A percentile compares a stretch with the other conserved stretches of the same genome.
Conservation (phyloP, 2,888 invertebrate genomes). For the Orchesella flavescens region DNA sequence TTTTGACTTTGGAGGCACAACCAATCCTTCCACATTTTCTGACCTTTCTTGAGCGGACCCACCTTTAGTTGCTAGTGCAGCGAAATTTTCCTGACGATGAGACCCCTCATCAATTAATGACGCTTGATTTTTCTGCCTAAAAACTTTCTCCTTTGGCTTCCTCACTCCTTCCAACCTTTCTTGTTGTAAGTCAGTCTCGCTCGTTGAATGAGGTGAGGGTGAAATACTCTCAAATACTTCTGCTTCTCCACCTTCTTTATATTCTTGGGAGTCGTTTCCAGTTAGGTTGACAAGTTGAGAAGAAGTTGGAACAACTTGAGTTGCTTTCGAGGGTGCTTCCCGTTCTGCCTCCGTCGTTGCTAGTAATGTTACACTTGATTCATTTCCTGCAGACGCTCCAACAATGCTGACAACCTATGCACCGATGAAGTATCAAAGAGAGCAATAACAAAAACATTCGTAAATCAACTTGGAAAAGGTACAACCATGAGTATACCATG, state of each 20-base stretch:
- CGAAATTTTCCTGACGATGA: neutral
- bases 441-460: conserved; percentile 45
- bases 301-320: conserved; percentile 54
- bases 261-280: conserved; percentile 47
- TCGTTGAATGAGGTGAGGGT: conserved; percentile 39
- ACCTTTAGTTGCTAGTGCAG: neutral
- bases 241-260: conserved; percentile 30
- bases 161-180: conserved; percentile 11
- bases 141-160: conserved; percentile 50
- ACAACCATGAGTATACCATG: neutral
- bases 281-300: conserved; percentile 54
- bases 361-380: conserved; percentile 35
- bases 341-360: conserved; percentile 4
- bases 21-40: neutral
- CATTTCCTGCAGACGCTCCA: conserved; percentile 44
- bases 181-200: conserved; percentile 19
- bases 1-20: neutral
- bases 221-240: conserved; percentile 21
- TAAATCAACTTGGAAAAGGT: conserved; percentile 34
- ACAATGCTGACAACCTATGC: conserved; percentile 50
- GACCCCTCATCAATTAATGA: conserved; percentile 56
- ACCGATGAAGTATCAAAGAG: conserved; percentile 7
- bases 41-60: neutral
- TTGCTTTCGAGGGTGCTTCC: conserved; percentile 45
- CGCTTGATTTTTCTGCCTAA: conserved; percentile 43